Evolutionary conservation across 2,113 vertebrate species (phyloP).

Genomic region (Zapus hudsonius): DNA sequence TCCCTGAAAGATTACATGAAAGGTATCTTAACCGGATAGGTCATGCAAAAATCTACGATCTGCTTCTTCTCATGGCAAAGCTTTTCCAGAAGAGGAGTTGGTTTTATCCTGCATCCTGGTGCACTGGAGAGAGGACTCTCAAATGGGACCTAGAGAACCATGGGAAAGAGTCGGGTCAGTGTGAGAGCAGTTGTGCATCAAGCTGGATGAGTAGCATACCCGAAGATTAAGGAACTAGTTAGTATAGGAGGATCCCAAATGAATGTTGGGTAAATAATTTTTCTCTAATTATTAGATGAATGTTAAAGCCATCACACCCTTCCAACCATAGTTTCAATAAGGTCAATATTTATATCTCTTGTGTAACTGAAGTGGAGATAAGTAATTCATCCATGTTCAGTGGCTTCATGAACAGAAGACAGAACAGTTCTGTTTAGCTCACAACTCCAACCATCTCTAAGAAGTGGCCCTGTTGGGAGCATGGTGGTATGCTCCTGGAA

Average conservation of each 20-base stretch:
- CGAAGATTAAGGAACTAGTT: background rate
- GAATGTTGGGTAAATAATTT: background rate
- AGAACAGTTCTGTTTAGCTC: background rate
- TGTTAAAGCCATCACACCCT: background rate
- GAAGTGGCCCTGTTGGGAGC: background rate
- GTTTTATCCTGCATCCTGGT: background rate
- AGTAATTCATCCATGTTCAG: conserved; percentile 1
- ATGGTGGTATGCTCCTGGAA: background rate
- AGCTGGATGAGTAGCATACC: background rate
- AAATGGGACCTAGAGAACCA: background rate
- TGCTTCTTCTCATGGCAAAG: too few species aligned
- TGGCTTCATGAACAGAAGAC: background rate
- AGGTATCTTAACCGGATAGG: too few species aligned
- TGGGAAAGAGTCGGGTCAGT: background rate
- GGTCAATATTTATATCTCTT: background rate
- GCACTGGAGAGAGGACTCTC: background rate
- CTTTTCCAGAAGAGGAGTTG: background rate
- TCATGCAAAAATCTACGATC: too few species aligned
- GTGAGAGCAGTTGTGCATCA: background rate
- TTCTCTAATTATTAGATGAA: background rate
- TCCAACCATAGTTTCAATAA: background rate
- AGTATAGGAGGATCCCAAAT: background rate
- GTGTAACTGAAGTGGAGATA: background rate
- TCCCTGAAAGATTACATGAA: too few species aligned
- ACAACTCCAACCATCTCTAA: background rate